These are phyloP conservation scores for Setipinna tenuifilis DNA, from an alignment of 2,797 vertebrate species.

Conservation along the genomic window DNA sequence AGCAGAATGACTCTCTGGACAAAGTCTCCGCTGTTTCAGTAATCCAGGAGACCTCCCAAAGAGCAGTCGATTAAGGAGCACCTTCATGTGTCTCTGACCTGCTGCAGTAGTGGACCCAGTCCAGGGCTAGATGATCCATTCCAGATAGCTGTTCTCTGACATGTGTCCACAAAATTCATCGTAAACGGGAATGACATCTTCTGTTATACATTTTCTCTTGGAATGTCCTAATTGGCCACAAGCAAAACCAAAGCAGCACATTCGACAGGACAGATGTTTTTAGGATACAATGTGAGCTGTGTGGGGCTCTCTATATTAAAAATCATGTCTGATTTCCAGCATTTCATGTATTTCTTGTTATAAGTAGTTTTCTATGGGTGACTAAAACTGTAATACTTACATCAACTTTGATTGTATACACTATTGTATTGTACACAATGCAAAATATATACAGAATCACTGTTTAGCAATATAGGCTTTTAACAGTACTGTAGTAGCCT, in stretches of 20 bases:
- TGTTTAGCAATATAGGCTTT: background rate
- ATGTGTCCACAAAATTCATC: too few species aligned
- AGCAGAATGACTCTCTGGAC: constrained; percentile 71
- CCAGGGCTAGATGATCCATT: background rate
- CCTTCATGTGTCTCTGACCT: background rate
- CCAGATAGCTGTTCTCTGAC: too few species aligned
- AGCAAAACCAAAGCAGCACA: too few species aligned
- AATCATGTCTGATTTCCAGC: too few species aligned
- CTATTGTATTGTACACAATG: too few species aligned
- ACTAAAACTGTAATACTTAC: too few species aligned
- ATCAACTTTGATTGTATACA: too few species aligned
- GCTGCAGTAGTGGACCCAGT: background rate
- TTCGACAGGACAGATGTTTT: background rate
- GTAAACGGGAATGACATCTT: too few species aligned
- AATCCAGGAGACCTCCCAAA: constrained; percentile 27
- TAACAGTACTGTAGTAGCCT: too few species aligned
- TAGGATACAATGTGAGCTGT: background rate
- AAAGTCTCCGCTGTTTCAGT: constrained; percentile 62
- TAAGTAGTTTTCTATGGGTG: too few species aligned
- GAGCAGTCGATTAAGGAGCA: background rate
- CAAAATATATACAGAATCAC: background rate
- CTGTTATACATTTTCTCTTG: too few species aligned
- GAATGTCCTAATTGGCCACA: too few species aligned
- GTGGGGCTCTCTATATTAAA: background rate
- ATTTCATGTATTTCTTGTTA: background rate